Conservation (phyloP, 2,888 invertebrate genomes). For the Priocnemis perturbator region DNA sequence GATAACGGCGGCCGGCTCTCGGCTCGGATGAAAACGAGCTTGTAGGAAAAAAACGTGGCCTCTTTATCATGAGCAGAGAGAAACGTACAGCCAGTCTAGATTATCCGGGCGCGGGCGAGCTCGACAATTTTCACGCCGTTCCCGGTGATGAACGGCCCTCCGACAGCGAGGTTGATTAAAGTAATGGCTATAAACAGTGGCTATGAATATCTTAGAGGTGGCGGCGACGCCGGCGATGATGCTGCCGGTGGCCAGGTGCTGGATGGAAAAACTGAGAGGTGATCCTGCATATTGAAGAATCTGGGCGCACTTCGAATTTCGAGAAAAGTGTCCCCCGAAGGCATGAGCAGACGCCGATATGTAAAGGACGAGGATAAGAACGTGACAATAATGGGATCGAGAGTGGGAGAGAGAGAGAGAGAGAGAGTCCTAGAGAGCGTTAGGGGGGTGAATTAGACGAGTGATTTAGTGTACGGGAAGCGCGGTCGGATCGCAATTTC, state of each 20-base stretch:
- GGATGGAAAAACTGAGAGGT: no score
- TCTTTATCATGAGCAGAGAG: not conserved
- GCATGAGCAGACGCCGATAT: no score
- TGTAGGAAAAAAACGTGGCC: constrained; percentile 1
- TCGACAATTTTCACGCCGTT: constrained; percentile 7
- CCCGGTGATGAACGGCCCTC: constrained; percentile 5
- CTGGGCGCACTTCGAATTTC: no score
- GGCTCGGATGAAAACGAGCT: constrained; percentile 8
- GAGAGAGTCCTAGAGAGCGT: no score
- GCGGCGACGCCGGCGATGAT: not conserved
- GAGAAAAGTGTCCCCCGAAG: no score
- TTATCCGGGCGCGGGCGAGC: constrained; percentile 11
- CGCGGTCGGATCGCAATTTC: no score
- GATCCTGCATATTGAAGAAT: no score
- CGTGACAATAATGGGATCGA: no score
- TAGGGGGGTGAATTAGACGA: no score
- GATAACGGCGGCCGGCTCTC: not conserved
- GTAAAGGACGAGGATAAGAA: no score
- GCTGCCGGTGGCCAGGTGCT: not conserved
- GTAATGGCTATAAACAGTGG: constrained; percentile 39
- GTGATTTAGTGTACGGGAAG: no score
- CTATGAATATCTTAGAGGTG: not conserved
- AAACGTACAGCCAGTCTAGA: not conserved
- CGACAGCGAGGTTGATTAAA: constrained; percentile 34
- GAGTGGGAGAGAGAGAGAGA: no score